Base-by-base conservation (phyloP, 1,140 invertebrate genomes). In the Aphelinus certus region DNA sequence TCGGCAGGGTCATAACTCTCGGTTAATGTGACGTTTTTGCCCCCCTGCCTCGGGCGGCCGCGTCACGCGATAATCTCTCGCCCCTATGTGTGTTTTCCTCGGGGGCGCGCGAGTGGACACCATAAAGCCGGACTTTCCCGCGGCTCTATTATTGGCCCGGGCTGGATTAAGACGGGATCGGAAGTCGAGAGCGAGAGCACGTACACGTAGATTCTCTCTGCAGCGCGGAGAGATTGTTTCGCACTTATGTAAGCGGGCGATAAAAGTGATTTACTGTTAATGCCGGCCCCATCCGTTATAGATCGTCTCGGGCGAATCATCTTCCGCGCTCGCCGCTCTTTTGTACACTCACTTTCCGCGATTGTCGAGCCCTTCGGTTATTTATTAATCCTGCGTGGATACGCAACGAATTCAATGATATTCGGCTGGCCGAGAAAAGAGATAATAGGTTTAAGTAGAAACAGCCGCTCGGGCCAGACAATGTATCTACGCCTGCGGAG, bases 1-100 rank as follows among this genome's bases (percentile, higher is more conserved):
- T 79, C 73, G 73, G 68, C 76, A 72, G 76, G 77, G 79, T 78
- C 79, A 87, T 86, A 86, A 86, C 83, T 88, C 83, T 86, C 77
- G 71, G 79, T 84, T 86, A 86, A 88, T 85, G 86, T 81, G 84
- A 85, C 84, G 78, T 77, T 80, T 80, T 83, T 80, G 51, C 77
- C 82, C 72, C 75, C 74, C 73, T 72, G 74, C 55, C 75, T 69
- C 61, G 26, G 26, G 26, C 78, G 71, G 79, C 51, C 65, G 3
- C 55, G 69, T 66, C 75, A 76, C 61, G 75, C 79, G 82, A 85
- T 86, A 84, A 86, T 85, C 83, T 83, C 79, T 83, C 76, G 7
- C 68, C 26, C 26, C 26, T 7, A 2, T 60, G 3, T 10, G 57
- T 60, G 3, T 43, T 60, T 43, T 60, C 57, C 57, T 6, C 71